Percentiles rank a stretch among this genome's conserved stretches.
Conservation (phyloP, 1,140 invertebrate species). For the Lasioglossum baleicum region DNA sequence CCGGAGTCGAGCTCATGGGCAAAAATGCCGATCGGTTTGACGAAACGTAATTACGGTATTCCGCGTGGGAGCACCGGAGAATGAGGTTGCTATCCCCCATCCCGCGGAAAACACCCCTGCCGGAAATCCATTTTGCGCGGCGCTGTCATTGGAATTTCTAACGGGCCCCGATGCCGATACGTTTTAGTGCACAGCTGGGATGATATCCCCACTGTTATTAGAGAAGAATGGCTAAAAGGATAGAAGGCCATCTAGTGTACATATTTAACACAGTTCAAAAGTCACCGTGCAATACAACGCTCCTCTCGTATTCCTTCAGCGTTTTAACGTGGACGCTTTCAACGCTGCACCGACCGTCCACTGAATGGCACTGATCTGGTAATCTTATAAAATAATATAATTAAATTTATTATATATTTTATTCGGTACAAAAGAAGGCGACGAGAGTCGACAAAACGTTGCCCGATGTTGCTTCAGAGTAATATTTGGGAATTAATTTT, state of each 20-base stretch:
- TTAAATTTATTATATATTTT: too few species aligned
- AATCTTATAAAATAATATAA: too few species aligned
- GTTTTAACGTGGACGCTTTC: too few species aligned
- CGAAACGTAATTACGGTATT: constrained; percentile 41
- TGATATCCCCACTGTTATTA: neutral
- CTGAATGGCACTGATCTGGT: too few species aligned
- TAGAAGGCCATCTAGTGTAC: neutral
- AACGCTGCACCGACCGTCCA: too few species aligned
- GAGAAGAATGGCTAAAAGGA: neutral
- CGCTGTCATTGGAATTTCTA: constrained; percentile 25
- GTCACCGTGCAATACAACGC: too few species aligned
- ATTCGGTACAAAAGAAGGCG: too few species aligned
- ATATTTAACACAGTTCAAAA: neutral
- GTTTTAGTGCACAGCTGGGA: neutral
- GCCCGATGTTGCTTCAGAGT: too few species aligned
- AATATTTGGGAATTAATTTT: too few species aligned
- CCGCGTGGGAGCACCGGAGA: constrained; percentile 9
- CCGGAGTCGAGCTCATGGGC: neutral
- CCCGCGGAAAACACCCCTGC: constrained; percentile 15
- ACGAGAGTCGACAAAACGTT: too few species aligned
- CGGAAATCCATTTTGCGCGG: constrained; percentile 28
- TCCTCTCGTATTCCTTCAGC: too few species aligned
- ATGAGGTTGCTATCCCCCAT: neutral
- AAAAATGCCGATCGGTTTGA: constrained; percentile 42
- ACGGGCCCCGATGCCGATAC: neutral